Evolutionary conservation across 2,888 invertebrate genomes (phyloP).

Genomic region (Heliconius erato): DNA sequence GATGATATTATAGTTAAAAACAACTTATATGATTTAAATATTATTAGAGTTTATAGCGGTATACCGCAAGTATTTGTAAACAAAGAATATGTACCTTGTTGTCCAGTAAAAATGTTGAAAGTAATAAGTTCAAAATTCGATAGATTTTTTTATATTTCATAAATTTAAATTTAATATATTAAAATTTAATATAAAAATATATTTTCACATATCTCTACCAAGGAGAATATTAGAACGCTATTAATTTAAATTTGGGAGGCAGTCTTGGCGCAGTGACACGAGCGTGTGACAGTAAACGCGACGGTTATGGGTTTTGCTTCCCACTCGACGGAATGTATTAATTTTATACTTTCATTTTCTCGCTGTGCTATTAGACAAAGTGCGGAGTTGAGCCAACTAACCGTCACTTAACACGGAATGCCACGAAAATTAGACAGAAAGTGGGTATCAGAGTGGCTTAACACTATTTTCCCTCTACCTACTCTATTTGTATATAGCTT

Average conservation of each 20-base stretch:
- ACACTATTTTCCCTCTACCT: neutral
- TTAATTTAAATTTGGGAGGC: too few relatives aligned
- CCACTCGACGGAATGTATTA: neutral
- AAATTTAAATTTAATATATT: too few relatives aligned
- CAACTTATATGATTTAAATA: neutral
- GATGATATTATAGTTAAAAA: neutral
- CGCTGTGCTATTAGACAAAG: neutral
- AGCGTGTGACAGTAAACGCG: too few relatives aligned
- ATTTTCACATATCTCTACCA: too few relatives aligned
- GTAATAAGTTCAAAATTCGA: too few relatives aligned
- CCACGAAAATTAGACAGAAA: neutral
- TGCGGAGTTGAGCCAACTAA: neutral
- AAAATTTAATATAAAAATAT: too few relatives aligned
- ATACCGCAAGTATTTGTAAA: neutral
- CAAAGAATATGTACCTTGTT: neutral
- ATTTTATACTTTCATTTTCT: neutral
- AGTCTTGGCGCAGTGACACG: too few relatives aligned
- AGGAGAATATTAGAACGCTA: too few relatives aligned
- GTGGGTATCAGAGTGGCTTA: neutral
- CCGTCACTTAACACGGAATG: neutral
- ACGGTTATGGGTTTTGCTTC: neutral
- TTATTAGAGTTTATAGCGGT: neutral
- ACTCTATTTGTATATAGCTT: neutral
- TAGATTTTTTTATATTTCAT: too few relatives aligned
- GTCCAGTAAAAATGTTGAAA: too few relatives aligned